A percentile compares a stretch with the other conserved stretches of the same genome.
These are phyloP conservation scores for Gadopsis marmoratus DNA, from an alignment of 2,797 vertebrate species.

Conservation along the genomic window DNA sequence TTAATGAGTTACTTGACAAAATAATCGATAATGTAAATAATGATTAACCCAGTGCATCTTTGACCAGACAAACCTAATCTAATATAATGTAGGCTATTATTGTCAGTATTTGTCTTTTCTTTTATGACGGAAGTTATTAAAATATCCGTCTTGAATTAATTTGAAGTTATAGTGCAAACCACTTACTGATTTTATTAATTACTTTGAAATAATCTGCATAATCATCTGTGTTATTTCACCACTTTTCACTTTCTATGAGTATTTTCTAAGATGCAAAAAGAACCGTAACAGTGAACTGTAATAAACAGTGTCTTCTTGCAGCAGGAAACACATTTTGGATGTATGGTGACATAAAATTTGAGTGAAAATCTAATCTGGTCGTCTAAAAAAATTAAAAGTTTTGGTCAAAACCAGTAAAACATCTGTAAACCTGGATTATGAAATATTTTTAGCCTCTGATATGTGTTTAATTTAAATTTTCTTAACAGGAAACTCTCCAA, in stretches of 20 bases:
- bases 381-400: neutral
- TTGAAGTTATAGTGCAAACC: neutral
- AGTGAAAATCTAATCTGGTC: neutral
- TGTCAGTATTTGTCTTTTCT: too few species aligned
- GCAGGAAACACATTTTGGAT: neutral
- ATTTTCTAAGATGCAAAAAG: neutral
- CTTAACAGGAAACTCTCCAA: neutral
- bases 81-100: neutral
- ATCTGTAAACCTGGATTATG: neutral
- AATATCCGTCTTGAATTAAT: neutral
- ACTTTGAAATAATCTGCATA: neutral
- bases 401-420: neutral
- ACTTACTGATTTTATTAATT: neutral
- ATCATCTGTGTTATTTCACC: neutral
- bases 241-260: neutral
- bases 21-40: neutral
- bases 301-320: neutral
- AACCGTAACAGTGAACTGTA: neutral
- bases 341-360: neutral
- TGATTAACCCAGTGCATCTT: neutral
- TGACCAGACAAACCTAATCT: neutral
- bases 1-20: neutral
- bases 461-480: neutral
- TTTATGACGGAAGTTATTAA: neutral
- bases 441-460: neutral